Base-by-base conservation (phyloP, 2,888 invertebrate species). In the Euproctis similis region DNA sequence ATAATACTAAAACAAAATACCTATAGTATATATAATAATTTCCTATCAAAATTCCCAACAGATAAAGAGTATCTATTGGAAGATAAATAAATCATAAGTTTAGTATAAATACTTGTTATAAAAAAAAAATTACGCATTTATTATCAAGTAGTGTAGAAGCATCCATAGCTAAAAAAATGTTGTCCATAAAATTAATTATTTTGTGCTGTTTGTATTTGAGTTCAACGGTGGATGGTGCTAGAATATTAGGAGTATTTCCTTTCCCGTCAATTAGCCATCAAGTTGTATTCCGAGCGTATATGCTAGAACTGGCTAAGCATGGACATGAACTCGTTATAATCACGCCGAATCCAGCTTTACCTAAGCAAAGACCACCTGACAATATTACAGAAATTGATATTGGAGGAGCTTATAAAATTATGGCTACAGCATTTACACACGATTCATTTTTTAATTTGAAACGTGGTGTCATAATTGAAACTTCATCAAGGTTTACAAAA, bases 261-360 rank as follows among this genome's bases (percentile, higher is more conserved):
- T 48, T 57, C 1, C 62, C 74, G 1, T 67, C 71, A 0, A 52
- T n/a, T n/a, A n/a, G n/a, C n/a, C n/a, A n/a, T n/a, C n/a, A n/a
- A n/a, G n/a, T n/a, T n/a, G n/a, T n/a, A 1, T 69, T 54, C 24
- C 51, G 59, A 14, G 51, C 62, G 1, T 31, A 77, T 1, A 58
- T 63, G 16, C 42, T 56, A 8, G 67, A 65, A 13, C 39, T 82
- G 16, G 60, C 58, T 0, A 46, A 41, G 19, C 53, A 66, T 3
- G 80, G 78, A 1, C 77, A 82, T 19, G 55, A 78, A 24, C 21
- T 81, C 0, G 54, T 63, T 0, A 40, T 75, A 1, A 30, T 73
- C 4, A 72, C 78, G 0, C 36, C 78, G 3, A 28, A 72, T 27
- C 72, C 73, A 1, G 45, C 36, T 3, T 49, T 47, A 6, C 27